Conservation (phyloP, 2,888 invertebrate genomes). For the Altica lythri region DNA sequence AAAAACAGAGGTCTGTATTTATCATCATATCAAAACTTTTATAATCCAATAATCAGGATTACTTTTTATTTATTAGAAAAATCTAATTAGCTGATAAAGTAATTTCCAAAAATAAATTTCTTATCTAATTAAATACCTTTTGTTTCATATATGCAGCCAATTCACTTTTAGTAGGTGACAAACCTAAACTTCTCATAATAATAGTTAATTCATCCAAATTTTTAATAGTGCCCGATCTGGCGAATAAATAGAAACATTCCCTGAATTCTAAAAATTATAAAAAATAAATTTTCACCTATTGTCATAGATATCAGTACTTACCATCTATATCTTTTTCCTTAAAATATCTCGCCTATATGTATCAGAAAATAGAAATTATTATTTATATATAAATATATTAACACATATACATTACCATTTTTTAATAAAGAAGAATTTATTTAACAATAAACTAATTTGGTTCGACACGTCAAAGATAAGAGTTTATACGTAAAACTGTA, state of each 20-base stretch:
- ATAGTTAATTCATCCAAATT: conserved; percentile 89
- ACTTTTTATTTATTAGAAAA: no score
- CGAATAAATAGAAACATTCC: conserved; percentile 95
- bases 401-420: conserved; percentile 38
- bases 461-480: conserved; percentile 34
- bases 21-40: no score
- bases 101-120: no score
- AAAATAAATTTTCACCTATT: no score
- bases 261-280: conserved; percentile 76
- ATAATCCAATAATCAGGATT: no score
- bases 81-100: no score
- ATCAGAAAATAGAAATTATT: neutral
- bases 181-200: conserved; percentile 92
- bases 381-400: conserved; percentile 1
- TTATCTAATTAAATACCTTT: conserved; percentile 54
- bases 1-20: no score
- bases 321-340: conserved; percentile 95
- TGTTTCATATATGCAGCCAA: conserved; percentile 80
- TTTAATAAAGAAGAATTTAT: conserved; percentile 13
- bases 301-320: no score
- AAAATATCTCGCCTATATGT: conserved; percentile 85
- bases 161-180: conserved; percentile 93
- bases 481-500: neutral
- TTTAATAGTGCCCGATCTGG: conserved; percentile 85
- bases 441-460: neutral